Evolutionary conservation across 2,888 invertebrate species (phyloP), one percentile per base, ranked within the genome.

Genomic region (Cepaea hortensis): DNA sequence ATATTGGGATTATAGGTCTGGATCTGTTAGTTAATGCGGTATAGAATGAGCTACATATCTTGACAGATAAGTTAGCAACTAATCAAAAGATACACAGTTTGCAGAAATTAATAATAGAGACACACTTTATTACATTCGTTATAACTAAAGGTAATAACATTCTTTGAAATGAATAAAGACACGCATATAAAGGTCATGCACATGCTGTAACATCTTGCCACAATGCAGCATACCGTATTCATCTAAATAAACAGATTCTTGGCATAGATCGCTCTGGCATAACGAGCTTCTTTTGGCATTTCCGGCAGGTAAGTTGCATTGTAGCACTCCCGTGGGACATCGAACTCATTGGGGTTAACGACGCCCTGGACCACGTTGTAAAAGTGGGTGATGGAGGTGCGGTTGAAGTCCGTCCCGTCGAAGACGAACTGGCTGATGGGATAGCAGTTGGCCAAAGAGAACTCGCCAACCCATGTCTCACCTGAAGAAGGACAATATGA

Each of bases 301-400:
- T 62, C 79, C 3, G 5, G 13, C 15, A 83, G 35, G 73, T n/a
- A 65, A 13, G 61, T 75, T 35, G 75, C 76, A 35, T 72, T 23
- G 83, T 68, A n/a, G 81, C 91, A 91, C 79, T 89, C 89, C 1
- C 85, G 46, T 3, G 91, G 91, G 18, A 88, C 88, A 15, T 90
- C 84, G 83, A 91, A 91, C 85, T 88, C 88, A 85, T 89, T 88
- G 15, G 91, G 91, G 86, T 91, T 88, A 70, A 87, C 86, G 68
- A 90, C 89, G 55, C 90, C 91, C 73, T 81, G 84, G 3, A 90
- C 90, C 18, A 89, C 85, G 85, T 90, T 89, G 86, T 88, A 90
- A 87, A 89, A 89, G 83, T 87, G 72, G 65, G 88, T 87, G 68
- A 88, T 89, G 73, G 88, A 79, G 46, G 91, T 88, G 15, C 86